Evolutionary conservation across 1,140 invertebrate species (phyloP).

Genomic region (Drosophila parvula): DNA sequence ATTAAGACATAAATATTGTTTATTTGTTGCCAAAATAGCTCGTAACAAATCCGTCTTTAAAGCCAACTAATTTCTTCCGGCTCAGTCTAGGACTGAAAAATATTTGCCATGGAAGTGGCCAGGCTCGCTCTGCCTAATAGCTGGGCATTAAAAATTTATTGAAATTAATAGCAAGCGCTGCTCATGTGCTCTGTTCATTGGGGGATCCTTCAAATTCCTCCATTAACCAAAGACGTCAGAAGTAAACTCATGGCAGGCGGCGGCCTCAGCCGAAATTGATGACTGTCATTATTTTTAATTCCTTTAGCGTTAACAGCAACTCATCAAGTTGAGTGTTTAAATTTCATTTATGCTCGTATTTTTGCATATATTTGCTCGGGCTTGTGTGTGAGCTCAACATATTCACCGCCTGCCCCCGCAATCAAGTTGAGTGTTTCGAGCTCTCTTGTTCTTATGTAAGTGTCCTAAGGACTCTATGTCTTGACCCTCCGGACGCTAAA

Average conservation of each 20-base stretch:
- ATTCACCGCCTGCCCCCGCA: slow-evolving; percentile 48
- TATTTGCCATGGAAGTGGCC: slow-evolving; percentile 13
- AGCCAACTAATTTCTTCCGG: slow-evolving; percentile 19
- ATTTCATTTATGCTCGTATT: slow-evolving; percentile 65
- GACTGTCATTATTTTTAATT: slow-evolving; percentile 76
- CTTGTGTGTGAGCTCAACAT: slow-evolving; percentile 6
- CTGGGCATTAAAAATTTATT: slow-evolving; percentile 68
- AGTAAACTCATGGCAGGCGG: slow-evolving; percentile 30
- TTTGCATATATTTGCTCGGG: slow-evolving; percentile 51
- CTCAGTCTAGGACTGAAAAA: not conserved
- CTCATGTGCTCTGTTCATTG: slow-evolving; percentile 33
- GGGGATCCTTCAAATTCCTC: slow-evolving; percentile 21
- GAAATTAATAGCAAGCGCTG: slow-evolving; percentile 61
- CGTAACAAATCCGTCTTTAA: not conserved
- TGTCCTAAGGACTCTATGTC: slow-evolving; percentile 27
- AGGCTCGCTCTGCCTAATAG: slow-evolving; percentile 49
- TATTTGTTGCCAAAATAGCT: not conserved
- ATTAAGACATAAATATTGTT: not conserved
- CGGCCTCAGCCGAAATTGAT: slow-evolving; percentile 60
- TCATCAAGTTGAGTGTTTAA: slow-evolving; percentile 80
- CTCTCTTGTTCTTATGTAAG: slow-evolving; percentile 8
- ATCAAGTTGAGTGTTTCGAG: slow-evolving; percentile 66
- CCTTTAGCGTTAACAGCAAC: slow-evolving; percentile 74
- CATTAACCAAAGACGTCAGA: slow-evolving; percentile 23
- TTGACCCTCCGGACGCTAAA: slow-evolving; percentile 34